These are phyloP conservation scores for Geopemphigus sp. DNA, from an alignment of 1,140 invertebrate species.

Conservation along the genomic window DNA sequence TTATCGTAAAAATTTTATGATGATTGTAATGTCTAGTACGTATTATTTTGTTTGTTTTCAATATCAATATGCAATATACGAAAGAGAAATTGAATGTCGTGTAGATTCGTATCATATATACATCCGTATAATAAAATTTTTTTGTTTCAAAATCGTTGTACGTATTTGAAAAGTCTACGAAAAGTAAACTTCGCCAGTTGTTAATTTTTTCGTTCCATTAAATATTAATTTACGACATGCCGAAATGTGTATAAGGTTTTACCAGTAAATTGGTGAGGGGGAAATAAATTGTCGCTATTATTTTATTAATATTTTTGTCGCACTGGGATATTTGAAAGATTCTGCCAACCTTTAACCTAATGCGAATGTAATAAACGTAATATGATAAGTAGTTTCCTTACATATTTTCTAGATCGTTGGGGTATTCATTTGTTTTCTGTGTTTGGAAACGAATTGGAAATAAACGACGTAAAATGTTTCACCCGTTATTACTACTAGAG, in stretches of 20 bases:
- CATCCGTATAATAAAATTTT: not conserved
- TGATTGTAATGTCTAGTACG: too few species aligned
- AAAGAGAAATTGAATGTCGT: not conserved
- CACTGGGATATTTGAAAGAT: not conserved
- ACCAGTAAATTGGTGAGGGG: not conserved
- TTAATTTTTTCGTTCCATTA: not conserved
- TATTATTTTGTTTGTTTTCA: too few species aligned
- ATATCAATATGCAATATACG: too few species aligned
- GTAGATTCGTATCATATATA: not conserved
- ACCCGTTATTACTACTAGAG: not conserved
- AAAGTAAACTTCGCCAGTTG: not conserved
- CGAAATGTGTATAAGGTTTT: not conserved
- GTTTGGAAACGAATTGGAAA: not conserved
- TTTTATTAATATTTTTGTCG: not conserved
- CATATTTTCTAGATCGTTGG: slow-evolving; percentile 16
- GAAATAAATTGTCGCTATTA: slow-evolving; percentile 3
- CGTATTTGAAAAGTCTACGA: not conserved
- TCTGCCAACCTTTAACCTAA: slow-evolving; percentile 8
- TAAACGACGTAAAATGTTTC: slow-evolving; percentile 8
- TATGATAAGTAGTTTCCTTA: slow-evolving; percentile 14
- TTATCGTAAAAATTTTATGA: too few species aligned
- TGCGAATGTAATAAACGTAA: slow-evolving; percentile 1
- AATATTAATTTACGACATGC: not conserved
- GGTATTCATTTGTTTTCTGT: slow-evolving; percentile 16
- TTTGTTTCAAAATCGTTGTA: not conserved